Conservation (phyloP, 2,113 vertebrate species). For the Panurus biarmicus region DNA sequence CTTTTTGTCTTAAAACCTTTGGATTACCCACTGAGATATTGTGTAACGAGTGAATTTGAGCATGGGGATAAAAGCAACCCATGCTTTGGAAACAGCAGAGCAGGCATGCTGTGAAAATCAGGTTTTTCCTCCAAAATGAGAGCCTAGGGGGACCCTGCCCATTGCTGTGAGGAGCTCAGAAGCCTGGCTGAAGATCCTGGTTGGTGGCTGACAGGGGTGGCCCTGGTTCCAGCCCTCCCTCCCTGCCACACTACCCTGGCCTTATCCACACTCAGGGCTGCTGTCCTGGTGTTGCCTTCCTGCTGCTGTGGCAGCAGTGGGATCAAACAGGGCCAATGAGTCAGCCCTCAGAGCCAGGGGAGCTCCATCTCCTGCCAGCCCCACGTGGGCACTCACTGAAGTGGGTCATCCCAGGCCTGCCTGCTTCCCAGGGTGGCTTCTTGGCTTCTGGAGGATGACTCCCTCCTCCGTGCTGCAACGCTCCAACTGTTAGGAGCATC, state of each 20-base stretch:
- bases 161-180: background rate
- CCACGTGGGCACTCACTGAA: background rate
- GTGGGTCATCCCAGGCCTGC: background rate
- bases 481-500: background rate
- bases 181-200: background rate
- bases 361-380: background rate
- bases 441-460: background rate
- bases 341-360: background rate
- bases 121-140: background rate
- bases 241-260: accelerated
- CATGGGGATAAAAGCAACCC: accelerated
- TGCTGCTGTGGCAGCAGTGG: background rate
- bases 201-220: background rate
- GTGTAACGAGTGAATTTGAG: background rate
- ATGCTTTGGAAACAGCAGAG: background rate
- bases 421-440: background rate
- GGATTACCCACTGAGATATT: background rate
- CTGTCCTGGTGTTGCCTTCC: background rate
- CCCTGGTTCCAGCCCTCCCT: background rate
- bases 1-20: background rate
- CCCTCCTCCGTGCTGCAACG: background rate
- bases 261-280: background rate
- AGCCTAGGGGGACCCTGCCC: background rate
- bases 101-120: background rate
- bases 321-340: background rate